Base-by-base conservation (phyloP, 2,113 vertebrate species). In the Mus spicilegus region DNA sequence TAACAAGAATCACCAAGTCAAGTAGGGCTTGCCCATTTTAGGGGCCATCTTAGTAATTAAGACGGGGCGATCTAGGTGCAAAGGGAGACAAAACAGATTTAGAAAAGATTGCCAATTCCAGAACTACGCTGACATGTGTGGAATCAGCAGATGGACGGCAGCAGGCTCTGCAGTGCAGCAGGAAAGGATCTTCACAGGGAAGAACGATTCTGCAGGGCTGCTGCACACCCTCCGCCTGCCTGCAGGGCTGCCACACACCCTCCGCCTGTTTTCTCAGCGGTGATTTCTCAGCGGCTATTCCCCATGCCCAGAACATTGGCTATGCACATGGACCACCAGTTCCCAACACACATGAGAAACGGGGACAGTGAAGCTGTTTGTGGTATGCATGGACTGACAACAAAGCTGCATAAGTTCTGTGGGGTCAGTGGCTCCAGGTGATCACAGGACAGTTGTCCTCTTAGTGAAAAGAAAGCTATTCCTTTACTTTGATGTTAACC, bases 301-400 rank as follows among this genome's bases (percentile, higher is more conserved):
- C 1, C 7, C 36, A 56, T 28, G 33, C 46, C 65, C n/a, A 58
- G 58, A 69, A 39, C 8, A 7, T 5, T n/a, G 22, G 30, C 36
- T 4, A 0, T 17, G 13, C 72, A 9, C 13, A 2, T 0, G 0
- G 46, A n/a, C 61, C 3, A 30, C 13, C 10, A n/a, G 46, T 22
- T 73, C 63, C 84, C 61, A 86, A 67, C 42, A 49, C 84, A 33
- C 13, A 3, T 78, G 72, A 58, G 82, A 93, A 42, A n/a, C 7
- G 28, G 58, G 30, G 24, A 49, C 46, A 11, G 1, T 24, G 65
- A 91, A 65, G 61, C 13, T 73, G 46, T 61, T 89, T n/a, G 13
- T 39, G 30, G 42, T 9, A 1, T 2, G 0, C 12, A 24, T 54
- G 12, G 90, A 63, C 39, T 22, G 30, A 22, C 17, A 0, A 61